phyloP scores from a whole-genome alignment of 2,797 vertebrate genomes.

The Glossophaga mutica region DNA sequence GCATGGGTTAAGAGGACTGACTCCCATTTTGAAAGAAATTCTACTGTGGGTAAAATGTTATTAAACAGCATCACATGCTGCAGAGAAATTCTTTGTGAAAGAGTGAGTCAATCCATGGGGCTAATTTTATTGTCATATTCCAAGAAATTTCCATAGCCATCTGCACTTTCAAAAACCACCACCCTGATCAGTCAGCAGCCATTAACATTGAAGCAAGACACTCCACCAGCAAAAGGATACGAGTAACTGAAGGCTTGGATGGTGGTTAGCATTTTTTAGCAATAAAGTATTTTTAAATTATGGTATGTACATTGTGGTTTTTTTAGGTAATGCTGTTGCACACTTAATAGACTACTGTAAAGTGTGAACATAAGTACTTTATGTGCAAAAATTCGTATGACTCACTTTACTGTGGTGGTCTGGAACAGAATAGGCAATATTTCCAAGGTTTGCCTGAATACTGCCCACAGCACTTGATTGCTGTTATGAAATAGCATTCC shows the following conservation, averaged over 20 bases:
- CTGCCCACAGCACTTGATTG: background rate
- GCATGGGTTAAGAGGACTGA: background rate
- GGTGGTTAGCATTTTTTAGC: background rate
- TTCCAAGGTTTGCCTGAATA: background rate
- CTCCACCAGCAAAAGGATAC: background rate
- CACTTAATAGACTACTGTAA: background rate
- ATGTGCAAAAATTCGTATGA: background rate
- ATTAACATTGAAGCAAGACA: background rate
- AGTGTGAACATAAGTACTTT: background rate
- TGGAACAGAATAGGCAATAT: background rate
- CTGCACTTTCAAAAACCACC: no score
- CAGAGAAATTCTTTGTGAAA: background rate
- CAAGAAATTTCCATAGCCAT: background rate
- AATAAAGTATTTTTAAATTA: background rate
- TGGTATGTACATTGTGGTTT: background rate
- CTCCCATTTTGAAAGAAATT: background rate
- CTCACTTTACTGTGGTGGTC: background rate
- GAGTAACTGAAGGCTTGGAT: background rate
- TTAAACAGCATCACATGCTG: background rate
- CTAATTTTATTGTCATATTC: background rate
- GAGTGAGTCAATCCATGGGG: background rate
- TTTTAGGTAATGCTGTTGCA: background rate
- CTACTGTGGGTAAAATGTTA: background rate
- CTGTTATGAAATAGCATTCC: conserved; percentile 41
- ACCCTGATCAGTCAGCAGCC: background rate